Evolutionary conservation across 2,888 invertebrate species (phyloP), one percentile per base, ranked within the genome.

Genomic region (Abrostola triplasia): DNA sequence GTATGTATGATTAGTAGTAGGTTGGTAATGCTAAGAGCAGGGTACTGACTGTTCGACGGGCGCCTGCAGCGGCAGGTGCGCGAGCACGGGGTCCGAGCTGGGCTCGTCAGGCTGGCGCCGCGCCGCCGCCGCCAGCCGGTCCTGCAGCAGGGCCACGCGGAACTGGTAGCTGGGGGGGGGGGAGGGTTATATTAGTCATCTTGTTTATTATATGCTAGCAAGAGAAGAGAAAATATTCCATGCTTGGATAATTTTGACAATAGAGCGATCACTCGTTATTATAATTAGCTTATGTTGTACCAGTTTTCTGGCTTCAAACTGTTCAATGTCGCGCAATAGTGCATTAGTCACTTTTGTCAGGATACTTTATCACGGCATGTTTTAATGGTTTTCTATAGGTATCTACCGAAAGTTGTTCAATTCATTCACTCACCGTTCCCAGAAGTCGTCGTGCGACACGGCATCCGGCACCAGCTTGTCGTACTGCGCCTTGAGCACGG

Each of bases 131-230:
- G 97, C 97, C 79, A 97, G 94, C 4, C 97, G 96, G 88, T 97
- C 96, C 82, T 97, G 96, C 1, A 97, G 90, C 52, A 97, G 90
- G n/a, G 97, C 97, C 83, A 97, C 96, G 84, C 97, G 96, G 92
- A 97, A 98, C 82, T 97, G 95, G 88, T 98, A 98, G 54, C 96
- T 96, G 81, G 0, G 68, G 76, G 47, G n/a, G n/a, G n/a, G n/a
- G n/a, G n/a, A n/a, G n/a, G n/a, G n/a, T n/a, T n/a, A n/a, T n/a
- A n/a, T n/a, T n/a, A n/a, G n/a, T n/a, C n/a, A n/a, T n/a, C n/a
- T n/a, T n/a, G n/a, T n/a, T n/a, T n/a, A n/a, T n/a, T n/a, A n/a
- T n/a, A n/a, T n/a, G n/a, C n/a, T n/a, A n/a, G n/a, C n/a, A n/a
- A n/a, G n/a, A n/a, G n/a, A n/a, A n/a, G n/a, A n/a, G n/a, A n/a